phyloP scores from a whole-genome alignment of 2,888 invertebrate genomes.

The Alviniconcha strummeri region DNA sequence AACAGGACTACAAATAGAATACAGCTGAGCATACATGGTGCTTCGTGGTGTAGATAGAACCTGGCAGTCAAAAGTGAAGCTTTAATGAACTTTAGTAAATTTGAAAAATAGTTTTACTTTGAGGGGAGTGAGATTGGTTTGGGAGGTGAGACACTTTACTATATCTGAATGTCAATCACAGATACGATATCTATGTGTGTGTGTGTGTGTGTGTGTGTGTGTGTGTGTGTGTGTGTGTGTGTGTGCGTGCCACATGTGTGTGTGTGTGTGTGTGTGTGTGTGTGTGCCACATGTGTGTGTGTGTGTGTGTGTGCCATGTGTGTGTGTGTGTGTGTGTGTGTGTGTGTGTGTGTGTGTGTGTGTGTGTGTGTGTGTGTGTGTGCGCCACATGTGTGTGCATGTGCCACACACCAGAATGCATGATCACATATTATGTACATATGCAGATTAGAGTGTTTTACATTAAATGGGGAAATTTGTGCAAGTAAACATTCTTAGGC shows the following conservation, averaged over 20 bases:
- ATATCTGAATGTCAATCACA: not conserved
- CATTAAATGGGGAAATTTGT: no score
- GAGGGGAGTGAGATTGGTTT: not conserved
- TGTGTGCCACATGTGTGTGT: not conserved
- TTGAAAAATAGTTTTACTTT: not conserved
- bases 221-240: not conserved
- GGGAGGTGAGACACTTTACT: not conserved
- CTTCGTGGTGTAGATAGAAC: no score
- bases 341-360: not conserved
- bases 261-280: not conserved
- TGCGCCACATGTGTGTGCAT: no score
- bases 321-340: not conserved
- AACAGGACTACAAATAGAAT: conserved; percentile 17
- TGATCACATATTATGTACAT: no score
- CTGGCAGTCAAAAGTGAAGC: no score
- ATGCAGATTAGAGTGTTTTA: no score
- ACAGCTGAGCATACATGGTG: no score
- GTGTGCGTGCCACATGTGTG: not conserved
- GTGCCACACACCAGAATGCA: no score
- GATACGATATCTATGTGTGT: not conserved
- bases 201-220: conserved; percentile 1
- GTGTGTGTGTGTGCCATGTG: not conserved
- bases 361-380: not conserved
- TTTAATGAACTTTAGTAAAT: no score
- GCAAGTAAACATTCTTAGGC: no score